Evolutionary conservation across 2,888 invertebrate species (phyloP), one percentile per base, ranked within the genome.

Genomic region (Coenonympha glycerion): DNA sequence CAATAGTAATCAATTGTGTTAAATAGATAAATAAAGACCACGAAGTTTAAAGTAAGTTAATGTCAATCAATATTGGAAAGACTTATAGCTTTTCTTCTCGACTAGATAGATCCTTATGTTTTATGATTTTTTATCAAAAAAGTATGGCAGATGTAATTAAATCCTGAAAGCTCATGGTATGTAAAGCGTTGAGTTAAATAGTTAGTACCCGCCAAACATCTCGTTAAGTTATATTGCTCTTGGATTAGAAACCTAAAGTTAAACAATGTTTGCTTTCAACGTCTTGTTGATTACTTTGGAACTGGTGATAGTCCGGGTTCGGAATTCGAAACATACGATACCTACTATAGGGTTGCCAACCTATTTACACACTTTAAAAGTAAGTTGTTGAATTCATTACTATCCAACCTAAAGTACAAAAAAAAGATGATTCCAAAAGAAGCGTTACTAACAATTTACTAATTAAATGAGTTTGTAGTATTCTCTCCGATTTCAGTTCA

Each of bases 211-310:
- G n/a, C 39, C 39, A 26, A 48, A 40, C 41, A 48, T 26, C 13
- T 40, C 21, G 41, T 31, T 33, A 46, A 50, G 40, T 41, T 46
- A 41, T 33, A 46, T 46, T 22, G 39, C 40, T 34, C 31, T 40
- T 28, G 40, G 24, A 41, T 46, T 16, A 46, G 46, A 22, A 21
- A 47, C 46, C 41, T 34, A 49, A 53, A 53, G 42, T 55, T 55
- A 28, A 36, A 28, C 41, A 69, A 68, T 69, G 69, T 76, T 76
- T 69, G 56, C 55, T 68, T 67, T 69, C 65, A 65, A 65, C 60
- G 44, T 61, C 66, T 64, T 63, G 61, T 66, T 76, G 76, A 79
- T 79, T 76, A 75, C 75, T 79, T 77, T 57, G 44, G 57, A 69
- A 71, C 72, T 68, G 64, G 59, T 63, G 62, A 63, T 67, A 58